Conservation (phyloP, 2,797 vertebrate genomes). For the Darevskia nairensis region DNA sequence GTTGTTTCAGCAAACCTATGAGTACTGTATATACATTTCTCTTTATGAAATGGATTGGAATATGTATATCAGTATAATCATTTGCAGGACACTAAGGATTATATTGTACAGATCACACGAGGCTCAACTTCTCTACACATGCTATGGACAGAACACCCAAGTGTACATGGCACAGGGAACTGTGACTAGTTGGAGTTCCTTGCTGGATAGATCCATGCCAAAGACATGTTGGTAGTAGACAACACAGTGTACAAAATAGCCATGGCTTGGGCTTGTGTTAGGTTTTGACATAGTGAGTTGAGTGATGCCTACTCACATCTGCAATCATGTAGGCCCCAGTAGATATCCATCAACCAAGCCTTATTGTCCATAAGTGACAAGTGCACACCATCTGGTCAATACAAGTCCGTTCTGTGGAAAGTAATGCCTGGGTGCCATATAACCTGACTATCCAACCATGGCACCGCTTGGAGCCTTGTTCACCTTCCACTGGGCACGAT, state of each 20-base stretch:
- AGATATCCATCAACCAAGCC: too few species aligned
- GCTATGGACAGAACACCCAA: neutral
- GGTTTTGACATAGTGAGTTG: too few species aligned
- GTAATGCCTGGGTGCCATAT: too few species aligned
- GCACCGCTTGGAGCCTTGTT: too few species aligned
- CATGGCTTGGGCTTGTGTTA: too few species aligned
- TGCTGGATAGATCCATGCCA: neutral
- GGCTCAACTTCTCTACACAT: neutral
- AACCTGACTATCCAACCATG: too few species aligned
- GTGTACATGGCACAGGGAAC: neutral
- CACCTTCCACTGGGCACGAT: too few species aligned
- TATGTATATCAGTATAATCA: neutral
- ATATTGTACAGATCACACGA: neutral
- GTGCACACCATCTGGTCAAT: too few species aligned
- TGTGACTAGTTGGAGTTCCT: neutral
- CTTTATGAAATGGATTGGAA: neutral
- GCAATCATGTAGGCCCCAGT: too few species aligned
- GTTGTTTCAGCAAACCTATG: neutral
- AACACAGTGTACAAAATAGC: neutral
- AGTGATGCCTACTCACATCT: too few species aligned
- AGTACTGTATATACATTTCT: neutral
- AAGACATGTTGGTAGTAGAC: neutral
- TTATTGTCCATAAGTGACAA: too few species aligned
- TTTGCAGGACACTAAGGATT: neutral
- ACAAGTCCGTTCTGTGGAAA: too few species aligned